Conservation (phyloP, 2,113 vertebrate species). For the Chamaea fasciata region DNA sequence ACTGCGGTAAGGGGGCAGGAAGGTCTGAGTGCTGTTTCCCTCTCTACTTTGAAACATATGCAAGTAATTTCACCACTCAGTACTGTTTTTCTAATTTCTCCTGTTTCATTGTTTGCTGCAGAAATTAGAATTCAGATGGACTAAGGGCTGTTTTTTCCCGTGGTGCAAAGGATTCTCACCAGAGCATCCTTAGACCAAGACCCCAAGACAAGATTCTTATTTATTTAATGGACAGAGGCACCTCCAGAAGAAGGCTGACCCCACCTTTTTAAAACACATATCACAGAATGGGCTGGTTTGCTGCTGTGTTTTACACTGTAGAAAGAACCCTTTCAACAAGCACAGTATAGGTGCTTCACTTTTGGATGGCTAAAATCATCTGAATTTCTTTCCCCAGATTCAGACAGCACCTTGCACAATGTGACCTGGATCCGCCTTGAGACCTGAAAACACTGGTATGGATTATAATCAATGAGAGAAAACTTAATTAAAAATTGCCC, state of each 20-base stretch:
- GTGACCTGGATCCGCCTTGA: background rate
- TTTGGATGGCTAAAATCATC: background rate
- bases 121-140: background rate
- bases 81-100: background rate
- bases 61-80: background rate
- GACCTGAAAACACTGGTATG: background rate
- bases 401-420: background rate
- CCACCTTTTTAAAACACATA: background rate
- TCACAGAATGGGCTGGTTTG: background rate
- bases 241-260: background rate
- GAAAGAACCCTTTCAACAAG: background rate
- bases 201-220: background rate
- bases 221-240: background rate
- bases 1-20: background rate
- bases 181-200: background rate
- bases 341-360: background rate
- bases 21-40: background rate
- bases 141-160: background rate
- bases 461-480: background rate
- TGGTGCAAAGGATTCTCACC: background rate
- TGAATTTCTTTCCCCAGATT: background rate
- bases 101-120: background rate
- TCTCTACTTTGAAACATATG: background rate
- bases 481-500: constrained; percentile 25
- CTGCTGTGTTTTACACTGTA: background rate